Conservation (phyloP, 2,888 invertebrate species). For the Limnephilus lunatus region DNA sequence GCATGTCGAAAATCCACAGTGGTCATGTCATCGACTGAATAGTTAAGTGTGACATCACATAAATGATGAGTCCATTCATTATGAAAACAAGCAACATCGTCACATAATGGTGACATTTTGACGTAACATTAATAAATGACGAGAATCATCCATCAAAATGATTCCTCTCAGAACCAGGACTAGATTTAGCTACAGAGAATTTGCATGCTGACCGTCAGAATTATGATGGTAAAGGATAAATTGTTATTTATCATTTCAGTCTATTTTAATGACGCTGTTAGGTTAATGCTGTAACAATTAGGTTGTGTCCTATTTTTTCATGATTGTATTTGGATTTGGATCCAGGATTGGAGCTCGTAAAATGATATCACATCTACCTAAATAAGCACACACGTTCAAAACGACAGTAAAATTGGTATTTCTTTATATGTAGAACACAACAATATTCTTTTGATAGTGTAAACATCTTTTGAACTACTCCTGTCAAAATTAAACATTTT, state of each 20-base stretch:
- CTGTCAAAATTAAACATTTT: too few relatives aligned
- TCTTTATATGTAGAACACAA: too few relatives aligned
- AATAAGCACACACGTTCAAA: too few relatives aligned
- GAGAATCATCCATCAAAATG: background rate
- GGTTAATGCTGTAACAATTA: background rate
- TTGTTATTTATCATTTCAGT: background rate
- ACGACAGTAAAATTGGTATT: too few relatives aligned
- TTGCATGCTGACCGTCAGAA: background rate
- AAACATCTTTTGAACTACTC: too few relatives aligned
- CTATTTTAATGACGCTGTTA: background rate
- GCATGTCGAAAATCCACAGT: background rate
- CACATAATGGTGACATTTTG: background rate
- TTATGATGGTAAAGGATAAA: background rate
- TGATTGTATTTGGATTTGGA: too few relatives aligned
- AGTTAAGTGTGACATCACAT: background rate
- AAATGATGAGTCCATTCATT: constrained; percentile 2
- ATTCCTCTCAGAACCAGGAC: background rate
- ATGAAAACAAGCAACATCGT: background rate
- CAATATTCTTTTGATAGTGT: too few relatives aligned
- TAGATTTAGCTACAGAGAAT: background rate
- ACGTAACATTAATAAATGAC: constrained; percentile 12
- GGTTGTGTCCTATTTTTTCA: too few relatives aligned
- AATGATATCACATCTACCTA: too few relatives aligned
- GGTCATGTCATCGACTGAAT: background rate
- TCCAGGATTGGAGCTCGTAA: too few relatives aligned